These are phyloP conservation scores for Drusus annulatus DNA, from an alignment of 1,140 invertebrate species.

Conservation along the genomic window DNA sequence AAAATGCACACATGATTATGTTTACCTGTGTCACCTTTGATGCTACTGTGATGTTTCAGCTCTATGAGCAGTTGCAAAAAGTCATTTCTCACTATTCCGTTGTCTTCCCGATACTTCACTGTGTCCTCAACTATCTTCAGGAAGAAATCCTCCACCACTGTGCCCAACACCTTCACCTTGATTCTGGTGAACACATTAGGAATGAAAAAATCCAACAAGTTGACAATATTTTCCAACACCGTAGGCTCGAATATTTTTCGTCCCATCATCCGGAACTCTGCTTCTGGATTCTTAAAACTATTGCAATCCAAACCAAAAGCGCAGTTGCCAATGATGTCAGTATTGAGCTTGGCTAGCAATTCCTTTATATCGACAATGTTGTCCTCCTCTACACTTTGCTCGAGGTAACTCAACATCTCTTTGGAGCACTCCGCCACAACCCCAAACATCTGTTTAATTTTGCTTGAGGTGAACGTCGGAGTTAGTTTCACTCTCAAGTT, in stretches of 20 bases:
- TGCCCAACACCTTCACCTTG: constrained; percentile 24
- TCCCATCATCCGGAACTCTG: constrained; percentile 71
- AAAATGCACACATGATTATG: background rate
- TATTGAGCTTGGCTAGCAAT: constrained; percentile 74
- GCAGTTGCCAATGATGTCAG: constrained; percentile 76
- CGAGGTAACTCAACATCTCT: constrained; percentile 58
- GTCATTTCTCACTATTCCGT: constrained; percentile 70
- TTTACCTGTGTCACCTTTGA: constrained; percentile 15
- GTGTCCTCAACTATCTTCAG: constrained; percentile 72
- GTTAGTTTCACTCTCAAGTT: constrained; percentile 60
- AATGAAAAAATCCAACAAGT: constrained; percentile 36
- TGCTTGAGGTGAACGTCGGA: constrained; percentile 62
- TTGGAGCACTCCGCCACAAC: constrained; percentile 65
- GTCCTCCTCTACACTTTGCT: constrained; percentile 66
- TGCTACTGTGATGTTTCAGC: constrained; percentile 61
- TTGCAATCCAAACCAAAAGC: constrained; percentile 77
- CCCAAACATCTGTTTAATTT: constrained; percentile 62
- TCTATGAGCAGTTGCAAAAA: constrained; percentile 76
- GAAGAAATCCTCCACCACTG: constrained; percentile 67
- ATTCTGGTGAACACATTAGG: constrained; percentile 32
- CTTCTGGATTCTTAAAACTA: constrained; percentile 71
- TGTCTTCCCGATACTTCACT: constrained; percentile 69
- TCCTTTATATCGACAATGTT: constrained; percentile 70
- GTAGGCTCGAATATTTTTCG: constrained; percentile 61
- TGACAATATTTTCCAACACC: constrained; percentile 7